Evolutionary conservation across 2,888 invertebrate genomes (phyloP), one percentile per base, ranked within the genome.

Genomic region (Eristalis intricaria): DNA sequence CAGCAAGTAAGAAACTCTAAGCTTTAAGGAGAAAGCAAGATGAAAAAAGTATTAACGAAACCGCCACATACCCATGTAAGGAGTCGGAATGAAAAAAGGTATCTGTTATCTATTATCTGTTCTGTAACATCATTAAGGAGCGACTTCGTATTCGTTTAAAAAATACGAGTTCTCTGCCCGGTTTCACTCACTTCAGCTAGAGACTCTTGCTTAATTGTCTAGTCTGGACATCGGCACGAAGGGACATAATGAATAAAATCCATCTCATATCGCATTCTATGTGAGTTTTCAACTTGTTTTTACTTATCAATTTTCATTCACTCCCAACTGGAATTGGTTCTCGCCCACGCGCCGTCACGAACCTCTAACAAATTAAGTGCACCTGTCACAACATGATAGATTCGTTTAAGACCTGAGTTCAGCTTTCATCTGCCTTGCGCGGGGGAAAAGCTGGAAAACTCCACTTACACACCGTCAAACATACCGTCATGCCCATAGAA

Each of bases 331-430:
- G 3, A n/a, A 19, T 13, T 69, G 22, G 23, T 63, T 65, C 65
- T 85, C 78, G 26, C 83, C 82, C 78, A 86, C 86, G 83, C 82
- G 78, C 86, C 86, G 71, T 86, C 86, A 86, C 86, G 86, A 86
- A 78, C 78, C 32, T 86, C 82, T 56, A 86, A 78, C 86, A 86
- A 86, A 86, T 86, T 86, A 86, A 86, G 86, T 86, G 83, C 82
- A 86, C 82, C 86, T 86, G 86, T 86, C 86, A 86, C 82, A 86
- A 86, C 82, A 86, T 82, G 86, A 86, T 86, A 78, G 86, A 86
- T 86, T 86, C 86, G 78, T 86, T 82, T 65, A 58, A 75, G 86
- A 82, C 78, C 78, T 74, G 66, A 75, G 69, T 82, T 74, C 82
- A 83, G 69, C 78, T 86, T 78, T 56, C 64, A 50, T 63, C 63